A percentile compares a stretch with the other conserved stretches of the same genome.
Evolutionary conservation across 2,113 vertebrate genomes (phyloP).

Genomic region (Sporophila hypoxantha): DNA sequence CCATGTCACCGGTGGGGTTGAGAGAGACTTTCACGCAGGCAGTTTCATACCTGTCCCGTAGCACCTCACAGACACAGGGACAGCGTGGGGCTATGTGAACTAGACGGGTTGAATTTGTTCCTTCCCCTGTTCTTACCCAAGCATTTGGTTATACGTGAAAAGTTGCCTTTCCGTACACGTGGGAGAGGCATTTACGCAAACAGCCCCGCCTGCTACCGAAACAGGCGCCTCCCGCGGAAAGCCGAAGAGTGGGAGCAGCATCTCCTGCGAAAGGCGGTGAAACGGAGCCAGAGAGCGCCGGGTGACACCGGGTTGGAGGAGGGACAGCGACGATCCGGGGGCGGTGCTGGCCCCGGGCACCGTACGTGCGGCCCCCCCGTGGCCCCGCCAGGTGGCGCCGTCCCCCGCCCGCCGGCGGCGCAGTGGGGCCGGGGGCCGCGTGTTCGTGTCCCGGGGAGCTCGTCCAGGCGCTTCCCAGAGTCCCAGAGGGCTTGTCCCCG

Average conservation of each 20-base stretch:
- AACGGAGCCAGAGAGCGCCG: not conserved
- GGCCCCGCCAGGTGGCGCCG: not conserved
- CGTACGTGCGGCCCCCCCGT: not conserved
- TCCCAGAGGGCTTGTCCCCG: too few relatives aligned
- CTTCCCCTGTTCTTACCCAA: not conserved
- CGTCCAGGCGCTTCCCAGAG: too few relatives aligned
- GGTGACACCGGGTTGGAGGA: not conserved
- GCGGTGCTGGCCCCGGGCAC: not conserved
- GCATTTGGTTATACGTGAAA: not conserved
- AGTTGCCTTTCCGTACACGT: not conserved
- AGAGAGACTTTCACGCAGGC: rapidly evolving
- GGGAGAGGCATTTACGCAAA: not conserved
- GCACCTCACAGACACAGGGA: not conserved
- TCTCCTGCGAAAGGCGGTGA: not conserved
- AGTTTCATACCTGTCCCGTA: not conserved
- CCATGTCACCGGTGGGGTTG: too few relatives aligned
- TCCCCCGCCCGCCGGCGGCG: not conserved
- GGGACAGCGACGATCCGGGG: not conserved
- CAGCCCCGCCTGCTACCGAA: not conserved
- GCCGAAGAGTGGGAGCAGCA: not conserved
- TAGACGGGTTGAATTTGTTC: not conserved
- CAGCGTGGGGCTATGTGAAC: not conserved
- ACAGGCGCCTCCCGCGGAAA: not conserved
- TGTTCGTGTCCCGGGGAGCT: too few relatives aligned
- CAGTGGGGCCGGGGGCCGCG: rapidly evolving